Conservation (phyloP, 2,888 invertebrate genomes). For the Slavum lentiscoides region DNA sequence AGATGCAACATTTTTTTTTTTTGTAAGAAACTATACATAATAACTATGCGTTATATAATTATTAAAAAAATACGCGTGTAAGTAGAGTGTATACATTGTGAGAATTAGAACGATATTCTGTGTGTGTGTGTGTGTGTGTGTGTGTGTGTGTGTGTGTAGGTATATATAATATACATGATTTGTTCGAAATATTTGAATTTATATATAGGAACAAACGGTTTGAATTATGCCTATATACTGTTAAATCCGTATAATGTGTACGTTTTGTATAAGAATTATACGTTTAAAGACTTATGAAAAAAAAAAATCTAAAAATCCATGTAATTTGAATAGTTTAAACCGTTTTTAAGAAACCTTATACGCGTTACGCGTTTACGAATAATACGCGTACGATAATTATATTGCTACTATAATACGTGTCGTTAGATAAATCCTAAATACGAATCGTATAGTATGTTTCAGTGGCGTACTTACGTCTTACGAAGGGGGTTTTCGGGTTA, state of each 20-base stretch:
- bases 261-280: background rate
- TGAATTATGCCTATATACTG: too few species aligned
- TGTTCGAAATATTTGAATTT: too few species aligned
- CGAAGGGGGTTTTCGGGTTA: too few species aligned
- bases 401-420: background rate
- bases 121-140: too few species aligned
- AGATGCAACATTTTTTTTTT: background rate
- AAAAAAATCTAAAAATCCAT: constrained; percentile 12
- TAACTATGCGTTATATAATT: background rate
- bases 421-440: constrained; percentile 2
- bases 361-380: background rate
- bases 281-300: background rate
- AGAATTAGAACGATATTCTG: background rate
- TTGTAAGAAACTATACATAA: background rate
- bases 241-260: too few species aligned
- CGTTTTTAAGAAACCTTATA: constrained; percentile 23
- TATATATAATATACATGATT: too few species aligned
- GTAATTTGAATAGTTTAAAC: constrained; percentile 8
- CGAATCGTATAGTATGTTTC: too few species aligned
- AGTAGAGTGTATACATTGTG: background rate
- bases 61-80: background rate
- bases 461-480: too few species aligned
- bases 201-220: too few species aligned
- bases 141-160: too few species aligned
- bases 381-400: background rate